Evolutionary conservation across 1,140 invertebrate genomes (phyloP).

Genomic region (Drosophila kepulauana): DNA sequence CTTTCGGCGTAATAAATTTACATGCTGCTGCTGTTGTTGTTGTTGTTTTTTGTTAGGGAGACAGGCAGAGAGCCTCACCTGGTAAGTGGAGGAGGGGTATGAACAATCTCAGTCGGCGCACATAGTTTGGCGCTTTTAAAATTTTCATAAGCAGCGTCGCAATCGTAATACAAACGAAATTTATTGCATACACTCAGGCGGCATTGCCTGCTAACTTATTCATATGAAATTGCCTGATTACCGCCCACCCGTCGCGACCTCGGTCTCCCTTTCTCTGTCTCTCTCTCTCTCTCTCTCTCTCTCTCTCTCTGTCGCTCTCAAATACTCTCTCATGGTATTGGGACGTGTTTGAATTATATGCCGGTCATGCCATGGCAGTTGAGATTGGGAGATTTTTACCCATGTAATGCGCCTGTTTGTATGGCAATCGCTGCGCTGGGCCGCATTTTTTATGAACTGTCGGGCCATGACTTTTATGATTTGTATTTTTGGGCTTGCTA

Average conservation of each 20-base stretch:
- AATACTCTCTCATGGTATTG: constrained; percentile 46
- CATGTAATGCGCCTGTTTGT: constrained; percentile 74
- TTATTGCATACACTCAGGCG: constrained; percentile 77
- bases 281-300: constrained; percentile 4
- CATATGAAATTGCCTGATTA: constrained; percentile 82
- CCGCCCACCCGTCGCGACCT: constrained; percentile 42
- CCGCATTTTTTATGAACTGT: constrained; percentile 78
- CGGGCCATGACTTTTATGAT: constrained; percentile 79
- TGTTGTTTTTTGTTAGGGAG: neutral
- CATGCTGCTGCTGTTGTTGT: constrained; percentile 65
- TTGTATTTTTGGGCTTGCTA: constrained; percentile 53
- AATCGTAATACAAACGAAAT: constrained; percentile 76
- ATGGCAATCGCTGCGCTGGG: constrained; percentile 76
- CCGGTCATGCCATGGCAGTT: constrained; percentile 60
- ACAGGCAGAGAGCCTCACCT: neutral
- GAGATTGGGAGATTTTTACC: constrained; percentile 27
- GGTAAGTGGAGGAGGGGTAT: neutral
- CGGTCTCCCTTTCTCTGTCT: neutral
- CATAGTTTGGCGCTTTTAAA: constrained; percentile 78
- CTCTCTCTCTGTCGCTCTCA: neutral
- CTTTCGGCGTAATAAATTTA: constrained; percentile 70
- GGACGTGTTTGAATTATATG: constrained; percentile 80
- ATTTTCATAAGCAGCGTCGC: constrained; percentile 75
- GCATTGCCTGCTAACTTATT: constrained; percentile 75
- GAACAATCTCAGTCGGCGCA: constrained; percentile 66